Evolutionary conservation across 2,113 vertebrate species (phyloP), one percentile per base, ranked within the genome.

Genomic region (Steatornis caripensis): DNA sequence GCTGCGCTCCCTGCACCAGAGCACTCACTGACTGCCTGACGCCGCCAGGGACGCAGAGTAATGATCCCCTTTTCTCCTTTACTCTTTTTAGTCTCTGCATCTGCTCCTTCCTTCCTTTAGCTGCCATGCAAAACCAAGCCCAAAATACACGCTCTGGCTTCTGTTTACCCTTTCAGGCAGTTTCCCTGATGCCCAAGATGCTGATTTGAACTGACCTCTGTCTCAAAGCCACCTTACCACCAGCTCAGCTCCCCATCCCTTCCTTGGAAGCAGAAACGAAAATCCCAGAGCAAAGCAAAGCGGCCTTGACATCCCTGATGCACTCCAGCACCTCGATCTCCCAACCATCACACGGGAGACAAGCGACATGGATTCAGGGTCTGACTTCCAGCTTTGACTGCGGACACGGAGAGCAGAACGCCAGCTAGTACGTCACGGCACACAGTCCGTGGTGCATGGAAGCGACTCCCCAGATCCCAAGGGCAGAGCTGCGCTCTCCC

Each of bases 131-230:
- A 89, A 90, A 69, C 34, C 29, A 89, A 78, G 36, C 46, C 65
- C 64, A 60, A 90, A 92, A 78, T 39, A 81, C 36, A 55, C 0
- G 0, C 84, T 81, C 55, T 62, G 48, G 26, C 72, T 92, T 81
- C 76, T 51, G 27, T 75, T 95, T 75, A 58, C 30, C 37, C 65
- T 92, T 91, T 71, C 72, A 91, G 89, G 84, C 91, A 90, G 43
- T 81, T 85, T 88, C 21, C 37, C 71, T 92, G 62, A 58, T 86
- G 71, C 29, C 55, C 80, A 82, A 75, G 79, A 68, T 0, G 12
- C 46, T 89, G 80, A 93, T 92, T 93, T 93, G 84, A 93, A 64
- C 69, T 89, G 87, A 87, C 39, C 89, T 64, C 66, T 87, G 55
- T 77, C 72, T 87, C 87, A 71, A 7, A 4, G 4, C 72, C 69